A percentile compares a stretch with the other conserved stretches of the same genome.
Evolutionary conservation across 2,797 vertebrate species (phyloP).

Genomic region (Fundulus diaphanus): DNA sequence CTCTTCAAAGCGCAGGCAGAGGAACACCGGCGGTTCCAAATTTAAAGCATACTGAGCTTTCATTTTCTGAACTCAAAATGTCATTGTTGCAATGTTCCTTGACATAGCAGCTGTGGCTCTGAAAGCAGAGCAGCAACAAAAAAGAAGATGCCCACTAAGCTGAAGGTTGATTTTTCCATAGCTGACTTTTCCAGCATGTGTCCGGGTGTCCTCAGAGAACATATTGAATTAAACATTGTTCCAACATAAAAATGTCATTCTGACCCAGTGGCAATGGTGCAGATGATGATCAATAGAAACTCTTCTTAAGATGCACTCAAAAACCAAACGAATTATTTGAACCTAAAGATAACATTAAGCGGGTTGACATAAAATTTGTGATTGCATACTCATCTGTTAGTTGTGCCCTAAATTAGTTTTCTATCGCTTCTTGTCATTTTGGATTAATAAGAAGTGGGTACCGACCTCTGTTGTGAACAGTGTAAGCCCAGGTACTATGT

Average conservation of each 20-base stretch:
- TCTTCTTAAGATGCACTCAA: not conserved
- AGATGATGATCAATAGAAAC: not conserved
- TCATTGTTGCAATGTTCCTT: not conserved
- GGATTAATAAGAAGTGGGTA: too few relatives aligned
- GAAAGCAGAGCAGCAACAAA: not conserved
- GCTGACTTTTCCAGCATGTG: not conserved
- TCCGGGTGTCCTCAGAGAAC: not conserved
- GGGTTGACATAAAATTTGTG: too few relatives aligned
- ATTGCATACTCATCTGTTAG: too few relatives aligned
- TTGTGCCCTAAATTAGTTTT: too few relatives aligned
- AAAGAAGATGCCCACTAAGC: not conserved
- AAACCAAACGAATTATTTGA: too few relatives aligned
- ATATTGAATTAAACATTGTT: not conserved
- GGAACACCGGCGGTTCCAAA: not conserved
- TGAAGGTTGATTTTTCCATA: not conserved
- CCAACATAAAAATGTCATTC: not conserved
- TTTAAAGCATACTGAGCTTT: not conserved
- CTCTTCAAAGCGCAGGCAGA: not conserved
- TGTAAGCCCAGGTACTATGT: too few relatives aligned
- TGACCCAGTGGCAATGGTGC: not conserved
- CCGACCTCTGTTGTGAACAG: too few relatives aligned
- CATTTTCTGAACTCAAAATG: not conserved
- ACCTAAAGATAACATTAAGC: too few relatives aligned
- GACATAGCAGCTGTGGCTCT: not conserved
- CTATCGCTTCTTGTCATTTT: too few relatives aligned